Evolutionary conservation across 53 echinoderm and acorn worm genomes (phyloP), one percentile per base, ranked within the genome.

Genomic region (Stichopus horrens): DNA sequence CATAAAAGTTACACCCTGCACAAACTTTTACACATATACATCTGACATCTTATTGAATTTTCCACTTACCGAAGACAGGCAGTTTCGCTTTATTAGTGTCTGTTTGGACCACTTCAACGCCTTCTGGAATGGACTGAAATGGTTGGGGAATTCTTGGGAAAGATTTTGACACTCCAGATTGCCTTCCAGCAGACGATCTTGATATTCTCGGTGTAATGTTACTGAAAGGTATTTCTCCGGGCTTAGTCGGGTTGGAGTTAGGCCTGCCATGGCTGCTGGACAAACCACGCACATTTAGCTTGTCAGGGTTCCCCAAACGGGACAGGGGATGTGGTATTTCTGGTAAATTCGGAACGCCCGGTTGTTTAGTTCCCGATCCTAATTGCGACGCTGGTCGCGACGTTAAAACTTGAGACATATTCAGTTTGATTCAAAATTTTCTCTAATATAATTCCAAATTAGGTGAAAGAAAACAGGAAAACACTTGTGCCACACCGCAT

Each of bases 241-340:
- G 94, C 71, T 53, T 87, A 22, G 76, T 60, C 6, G 88, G 92
- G 57, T 92, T 83, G 14, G 95, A 91, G 8, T 8, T 18, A 5
- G 98, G 94, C 71, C 98, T 87, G 54, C 96, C 95, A n/a, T 92
- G 90, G 60, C 94, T 90, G 86, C 98, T 98, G 6, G 95, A 93
- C 5, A 96, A 88, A 52, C 98, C 98, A 54, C 98, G 86, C 73
- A 98, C 86, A 58, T 98, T 98, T 8, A 98, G 79, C 73, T 93
- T 98, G 81, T 96, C 95, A 21, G 95, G 98, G 83, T 98, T 92
- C 9, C 98, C 98, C 6, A 98, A 90, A 54, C 98, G 93, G 86
- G 98, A 95, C 67, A 98, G 89, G 7, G 98, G 98, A 86, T 98
- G 98, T 57, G 92, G 98, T 59, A 98, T 98, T 88, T 98, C 93